Evolutionary conservation across 2,113 vertebrate species (phyloP).

Genomic region (Hemiscyllium ocellatum): DNA sequence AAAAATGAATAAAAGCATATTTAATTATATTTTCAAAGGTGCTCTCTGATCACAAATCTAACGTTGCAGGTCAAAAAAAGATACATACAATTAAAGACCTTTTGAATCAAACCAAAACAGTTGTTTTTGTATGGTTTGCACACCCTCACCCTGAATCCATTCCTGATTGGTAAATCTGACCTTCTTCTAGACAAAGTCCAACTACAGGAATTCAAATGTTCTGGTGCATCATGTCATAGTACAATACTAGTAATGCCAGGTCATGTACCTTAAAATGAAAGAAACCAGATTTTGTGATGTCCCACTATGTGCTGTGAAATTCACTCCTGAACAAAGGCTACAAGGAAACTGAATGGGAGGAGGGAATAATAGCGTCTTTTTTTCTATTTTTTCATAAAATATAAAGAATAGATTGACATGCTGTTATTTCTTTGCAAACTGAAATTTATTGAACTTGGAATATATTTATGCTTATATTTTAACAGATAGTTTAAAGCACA

Average conservation of each 20-base stretch:
- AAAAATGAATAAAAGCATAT: slow-evolving; percentile 22
- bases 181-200: background rate
- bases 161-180: too few species aligned
- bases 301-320: background rate
- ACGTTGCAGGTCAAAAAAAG: too few species aligned
- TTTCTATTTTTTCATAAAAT: background rate
- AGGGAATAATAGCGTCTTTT: background rate
- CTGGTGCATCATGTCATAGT: background rate
- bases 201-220: background rate
- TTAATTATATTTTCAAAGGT: background rate
- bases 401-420: background rate
- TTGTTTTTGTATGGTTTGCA: background rate
- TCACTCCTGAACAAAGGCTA: background rate
- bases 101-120: background rate
- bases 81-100: background rate
- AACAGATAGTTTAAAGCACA: background rate
- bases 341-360: background rate
- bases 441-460: background rate
- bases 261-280: background rate
- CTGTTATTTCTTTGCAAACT: background rate
- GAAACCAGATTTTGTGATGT: background rate
- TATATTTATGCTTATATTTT: background rate
- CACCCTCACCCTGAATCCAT: background rate
- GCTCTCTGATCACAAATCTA: background rate
- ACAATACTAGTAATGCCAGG: background rate